Conservation (phyloP, 2,888 invertebrate species). For the Zygogramma bicolorata region DNA sequence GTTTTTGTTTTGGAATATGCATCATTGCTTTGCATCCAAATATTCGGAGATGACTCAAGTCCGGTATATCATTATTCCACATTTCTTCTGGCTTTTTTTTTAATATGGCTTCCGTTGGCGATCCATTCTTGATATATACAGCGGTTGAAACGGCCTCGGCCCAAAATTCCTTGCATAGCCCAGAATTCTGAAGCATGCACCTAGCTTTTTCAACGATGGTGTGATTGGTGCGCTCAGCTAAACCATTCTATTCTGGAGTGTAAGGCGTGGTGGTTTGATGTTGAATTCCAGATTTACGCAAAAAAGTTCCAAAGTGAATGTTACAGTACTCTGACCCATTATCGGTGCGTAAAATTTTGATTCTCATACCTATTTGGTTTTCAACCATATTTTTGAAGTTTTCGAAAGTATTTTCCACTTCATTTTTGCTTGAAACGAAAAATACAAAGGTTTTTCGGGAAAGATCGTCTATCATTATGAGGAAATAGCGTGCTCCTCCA, state of each 20-base stretch:
- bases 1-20: too few species aligned
- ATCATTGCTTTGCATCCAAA: too few species aligned
- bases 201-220: conserved; percentile 33
- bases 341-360: conserved; percentile 36
- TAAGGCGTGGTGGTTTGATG: conserved; percentile 38
- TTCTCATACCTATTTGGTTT: conserved; percentile 20
- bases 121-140: too few species aligned
- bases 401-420: not conserved
- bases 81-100: too few species aligned
- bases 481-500: conserved; percentile 24
- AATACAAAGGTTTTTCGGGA: conserved; percentile 32
- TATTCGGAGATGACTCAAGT: too few species aligned
- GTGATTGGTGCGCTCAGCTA: conserved; percentile 39
- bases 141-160: not conserved
- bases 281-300: conserved; percentile 36
- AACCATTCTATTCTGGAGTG: conserved; percentile 45
- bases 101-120: too few species aligned
- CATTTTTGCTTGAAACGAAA: conserved; percentile 36
- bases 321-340: conserved; percentile 34
- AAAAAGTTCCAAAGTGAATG: conserved; percentile 13
- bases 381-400: not conserved
- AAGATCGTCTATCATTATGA: conserved; percentile 35
- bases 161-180: not conserved
- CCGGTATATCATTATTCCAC: too few species aligned
- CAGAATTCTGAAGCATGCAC: not conserved